Evolutionary conservation across 2,888 invertebrate genomes (phyloP).

Genomic region (Thecocarcelia acutangulata): DNA sequence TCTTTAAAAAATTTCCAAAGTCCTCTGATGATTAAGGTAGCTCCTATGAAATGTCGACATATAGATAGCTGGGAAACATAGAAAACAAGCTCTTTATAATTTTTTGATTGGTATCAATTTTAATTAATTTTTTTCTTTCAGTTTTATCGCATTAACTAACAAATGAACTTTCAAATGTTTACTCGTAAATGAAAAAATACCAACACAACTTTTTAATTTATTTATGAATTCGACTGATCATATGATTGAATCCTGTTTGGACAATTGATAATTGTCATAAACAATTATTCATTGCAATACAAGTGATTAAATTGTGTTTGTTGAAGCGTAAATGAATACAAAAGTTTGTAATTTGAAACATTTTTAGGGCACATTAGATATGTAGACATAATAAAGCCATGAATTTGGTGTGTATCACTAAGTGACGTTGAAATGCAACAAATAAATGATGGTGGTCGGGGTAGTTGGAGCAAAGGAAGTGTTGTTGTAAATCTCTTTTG

Average conservation of each 20-base stretch:
- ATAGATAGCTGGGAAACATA: too few relatives aligned
- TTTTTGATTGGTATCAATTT: too few relatives aligned
- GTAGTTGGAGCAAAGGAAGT: constrained; percentile 14
- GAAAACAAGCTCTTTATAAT: too few relatives aligned
- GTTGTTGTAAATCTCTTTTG: constrained; percentile 54
- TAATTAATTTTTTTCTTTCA: background rate
- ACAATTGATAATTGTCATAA: constrained; percentile 42
- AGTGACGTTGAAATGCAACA: constrained; percentile 40
- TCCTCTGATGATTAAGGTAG: too few relatives aligned
- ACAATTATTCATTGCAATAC: constrained; percentile 35
- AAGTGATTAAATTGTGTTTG: constrained; percentile 26
- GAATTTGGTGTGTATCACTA: constrained; percentile 17
- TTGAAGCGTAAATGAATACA: constrained; percentile 19
- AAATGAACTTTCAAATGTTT: background rate
- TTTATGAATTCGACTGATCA: constrained; percentile 23
- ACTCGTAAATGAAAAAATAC: background rate
- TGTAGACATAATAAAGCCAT: background rate
- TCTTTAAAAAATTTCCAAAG: too few relatives aligned
- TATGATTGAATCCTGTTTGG: constrained; percentile 12
- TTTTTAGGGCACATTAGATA: constrained; percentile 18
- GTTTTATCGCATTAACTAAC: background rate
- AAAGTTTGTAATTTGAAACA: constrained; percentile 34
- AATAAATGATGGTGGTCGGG: constrained; percentile 19
- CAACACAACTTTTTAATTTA: background rate
- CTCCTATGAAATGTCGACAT: too few relatives aligned